Percentiles rank a stretch among this genome's conserved stretches.
These are phyloP conservation scores for Cyprinodon tularosa DNA, from an alignment of 2,113 vertebrate genomes.

Conservation along the genomic window DNA sequence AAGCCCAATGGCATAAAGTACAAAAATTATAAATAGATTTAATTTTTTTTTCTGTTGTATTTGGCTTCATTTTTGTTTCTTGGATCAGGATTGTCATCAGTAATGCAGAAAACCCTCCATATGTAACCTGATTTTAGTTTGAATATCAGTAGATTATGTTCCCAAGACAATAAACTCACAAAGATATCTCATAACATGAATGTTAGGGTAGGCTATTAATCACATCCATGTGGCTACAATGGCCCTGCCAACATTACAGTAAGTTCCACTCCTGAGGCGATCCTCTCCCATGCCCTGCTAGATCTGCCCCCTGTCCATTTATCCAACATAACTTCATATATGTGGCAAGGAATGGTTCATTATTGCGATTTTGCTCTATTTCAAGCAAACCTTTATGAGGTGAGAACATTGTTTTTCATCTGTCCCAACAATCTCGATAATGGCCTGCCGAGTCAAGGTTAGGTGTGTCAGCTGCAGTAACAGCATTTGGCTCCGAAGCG, in stretches of 20 bases:
- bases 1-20: too few species aligned
- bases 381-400: slow-evolving; percentile 13
- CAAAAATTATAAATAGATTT: too few species aligned
- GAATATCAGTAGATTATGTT: background rate
- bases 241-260: background rate
- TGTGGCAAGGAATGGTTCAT: background rate
- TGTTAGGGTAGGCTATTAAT: slow-evolving; percentile 6
- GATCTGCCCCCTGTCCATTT: slow-evolving; percentile 1
- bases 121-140: background rate
- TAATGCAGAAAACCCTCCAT: background rate
- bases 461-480: slow-evolving; percentile 40
- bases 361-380: slow-evolving; percentile 8
- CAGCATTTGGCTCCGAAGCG: slow-evolving; percentile 46
- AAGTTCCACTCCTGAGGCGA: background rate
- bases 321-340: slow-evolving; percentile 2
- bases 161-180: slow-evolving; percentile 1
- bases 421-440: slow-evolving; percentile 9
- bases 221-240: background rate
- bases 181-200: slow-evolving; percentile 15
- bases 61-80: background rate
- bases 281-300: background rate
- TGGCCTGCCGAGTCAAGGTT: slow-evolving; percentile 17
- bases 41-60: background rate
- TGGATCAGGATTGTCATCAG: background rate
- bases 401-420: slow-evolving; percentile 23